Evolutionary conservation across 2,113 vertebrate genomes (phyloP), one percentile per base, ranked within the genome.

Genomic region (Mohoua ochrocephala): DNA sequence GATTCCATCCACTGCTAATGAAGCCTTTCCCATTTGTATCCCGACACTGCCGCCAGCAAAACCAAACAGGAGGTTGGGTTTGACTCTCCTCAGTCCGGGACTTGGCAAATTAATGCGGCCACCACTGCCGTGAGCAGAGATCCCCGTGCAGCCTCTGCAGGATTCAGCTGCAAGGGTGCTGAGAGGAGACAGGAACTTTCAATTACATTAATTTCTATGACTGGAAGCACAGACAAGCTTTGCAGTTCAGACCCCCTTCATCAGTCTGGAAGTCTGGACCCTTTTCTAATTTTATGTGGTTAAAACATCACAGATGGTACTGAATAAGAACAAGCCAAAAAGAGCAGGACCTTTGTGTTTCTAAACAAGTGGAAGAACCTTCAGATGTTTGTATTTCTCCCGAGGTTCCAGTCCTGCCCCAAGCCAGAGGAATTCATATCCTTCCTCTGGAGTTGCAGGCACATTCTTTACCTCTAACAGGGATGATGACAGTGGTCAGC

Each of bases 61-160:
- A 60, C 16, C 59, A 28, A 49, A 16, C 23, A 44, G 47, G 56
- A 84, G 15, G 18, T 31, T 33, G 22, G 42, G 8, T 2, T 54
- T 68, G 41, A 6, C 49, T 67, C 59, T 41, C 50, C 68, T 81
- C n/a, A 16, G 31, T 33, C 60, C 33, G 81, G 47, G 78, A 61
- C 15, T 57, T 37, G 12, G 16, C 22, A 35, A 81, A 61, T 71
- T 26, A 44, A 53, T 1, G 1, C 39, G 69, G 41, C 50, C 26
- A 15, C 26, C 9, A 33, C 19, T 56, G 37, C n/a, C 0, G 0
- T 47, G 63, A 85, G 37, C 5, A 6, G 67, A 74, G 65, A 23
- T 61, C 33, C 27, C 14, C 3, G 0, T 83, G 47, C 75, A 85
- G 42, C n/a, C 56, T 83, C 21, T 68, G 47, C 56, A 76, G 53